Conservation (phyloP, 2,888 invertebrate species). For the Laspeyria flexula region DNA sequence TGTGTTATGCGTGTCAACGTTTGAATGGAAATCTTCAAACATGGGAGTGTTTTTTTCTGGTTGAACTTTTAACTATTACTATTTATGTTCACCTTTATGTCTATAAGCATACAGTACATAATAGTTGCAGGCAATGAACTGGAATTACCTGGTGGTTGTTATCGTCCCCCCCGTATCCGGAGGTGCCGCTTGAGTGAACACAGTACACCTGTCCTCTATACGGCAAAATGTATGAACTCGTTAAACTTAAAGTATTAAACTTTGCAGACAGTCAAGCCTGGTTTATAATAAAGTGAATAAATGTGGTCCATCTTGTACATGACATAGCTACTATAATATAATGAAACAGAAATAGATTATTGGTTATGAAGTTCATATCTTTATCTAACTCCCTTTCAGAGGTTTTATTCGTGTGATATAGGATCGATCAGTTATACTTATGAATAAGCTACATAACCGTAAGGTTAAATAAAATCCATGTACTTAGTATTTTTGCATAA, state of each 20-base stretch:
- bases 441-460: too few relatives aligned
- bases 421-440: too few relatives aligned
- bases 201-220: slow-evolving; percentile 73
- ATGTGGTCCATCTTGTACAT: too few relatives aligned
- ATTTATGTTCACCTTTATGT: slow-evolving; percentile 13
- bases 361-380: too few relatives aligned
- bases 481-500: neutral
- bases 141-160: slow-evolving; percentile 59
- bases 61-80: slow-evolving; percentile 12
- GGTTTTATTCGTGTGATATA: too few relatives aligned
- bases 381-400: too few relatives aligned
- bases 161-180: slow-evolving; percentile 65
- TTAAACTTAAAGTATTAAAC: slow-evolving; percentile 27
- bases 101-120: slow-evolving; percentile 16
- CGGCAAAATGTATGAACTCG: slow-evolving; percentile 41
- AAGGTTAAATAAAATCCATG: too few relatives aligned
- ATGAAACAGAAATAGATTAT: too few relatives aligned
- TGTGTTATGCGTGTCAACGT: slow-evolving; percentile 64
- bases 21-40: slow-evolving; percentile 52
- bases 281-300: neutral
- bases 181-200: slow-evolving; percentile 67
- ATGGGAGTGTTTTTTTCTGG: slow-evolving; percentile 26
- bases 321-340: too few relatives aligned
- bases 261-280: slow-evolving; percentile 31
- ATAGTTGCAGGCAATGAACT: slow-evolving; percentile 55